A percentile compares a stretch with the other conserved stretches of the same genome.
Evolutionary conservation across 2,888 invertebrate genomes (phyloP).

Genomic region (Xylota sylvarum): DNA sequence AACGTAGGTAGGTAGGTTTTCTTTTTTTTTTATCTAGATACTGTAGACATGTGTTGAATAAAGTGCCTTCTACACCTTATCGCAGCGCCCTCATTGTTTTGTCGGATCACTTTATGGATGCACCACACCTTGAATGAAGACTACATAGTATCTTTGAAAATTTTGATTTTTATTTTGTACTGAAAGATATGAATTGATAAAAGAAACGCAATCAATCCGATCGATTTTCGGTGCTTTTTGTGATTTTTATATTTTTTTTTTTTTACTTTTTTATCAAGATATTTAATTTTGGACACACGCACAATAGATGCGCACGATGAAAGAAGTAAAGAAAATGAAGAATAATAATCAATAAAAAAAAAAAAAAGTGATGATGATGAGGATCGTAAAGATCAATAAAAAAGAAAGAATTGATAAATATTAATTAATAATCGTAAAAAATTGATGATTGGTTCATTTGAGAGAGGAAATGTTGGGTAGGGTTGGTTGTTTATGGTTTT

Average conservation of each 20-base stretch:
- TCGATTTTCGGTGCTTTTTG: conserved; percentile 27
- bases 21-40: conserved; percentile 46
- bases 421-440: conserved; percentile 27
- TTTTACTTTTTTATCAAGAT: conserved; percentile 12
- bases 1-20: not conserved
- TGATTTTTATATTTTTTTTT: conserved; percentile 17
- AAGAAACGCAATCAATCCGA: conserved; percentile 24
- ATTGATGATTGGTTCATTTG: conserved; percentile 3
- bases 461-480: not conserved
- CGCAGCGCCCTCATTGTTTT: conserved; percentile 58
- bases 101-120: conserved; percentile 52
- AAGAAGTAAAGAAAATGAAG: not conserved
- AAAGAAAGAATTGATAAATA: conserved; percentile 4
- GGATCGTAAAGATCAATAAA: conserved; percentile 21
- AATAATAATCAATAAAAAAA: conserved; percentile 8
- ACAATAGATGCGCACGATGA: conserved; percentile 19
- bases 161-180: conserved; percentile 9
- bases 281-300: conserved; percentile 18
- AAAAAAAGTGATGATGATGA: conserved; percentile 14
- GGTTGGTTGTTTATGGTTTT: not conserved
- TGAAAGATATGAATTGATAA: conserved; percentile 42
- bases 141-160: not conserved
- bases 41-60: conserved; percentile 44
- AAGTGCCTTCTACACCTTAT: conserved; percentile 28
- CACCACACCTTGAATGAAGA: conserved; percentile 45